A percentile compares a stretch with the other conserved stretches of the same genome.
Evolutionary conservation across 2,797 vertebrate genomes (phyloP).

Genomic region (Pachyuromys duprasi): DNA sequence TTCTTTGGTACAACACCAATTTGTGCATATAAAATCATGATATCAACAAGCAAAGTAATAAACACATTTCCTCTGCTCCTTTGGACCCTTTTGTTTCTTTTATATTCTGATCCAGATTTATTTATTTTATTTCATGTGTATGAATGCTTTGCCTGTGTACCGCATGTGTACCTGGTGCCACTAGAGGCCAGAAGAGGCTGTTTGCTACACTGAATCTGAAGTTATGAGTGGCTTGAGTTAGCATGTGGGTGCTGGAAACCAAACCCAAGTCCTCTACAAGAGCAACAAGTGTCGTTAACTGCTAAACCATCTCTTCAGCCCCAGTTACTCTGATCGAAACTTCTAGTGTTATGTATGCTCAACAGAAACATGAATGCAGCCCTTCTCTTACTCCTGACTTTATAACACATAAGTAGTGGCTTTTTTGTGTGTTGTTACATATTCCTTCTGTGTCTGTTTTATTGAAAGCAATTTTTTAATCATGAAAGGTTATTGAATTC

Average conservation of each 20-base stretch:
- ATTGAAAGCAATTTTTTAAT: background rate
- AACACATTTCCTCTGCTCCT: background rate
- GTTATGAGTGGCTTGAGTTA: too few species aligned
- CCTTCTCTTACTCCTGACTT: background rate
- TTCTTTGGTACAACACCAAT: background rate
- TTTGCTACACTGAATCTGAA: background rate
- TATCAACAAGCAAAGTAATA: background rate
- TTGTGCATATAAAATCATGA: background rate
- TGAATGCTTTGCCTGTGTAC: background rate
- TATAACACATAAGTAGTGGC: background rate
- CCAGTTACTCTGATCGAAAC: background rate
- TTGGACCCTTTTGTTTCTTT: background rate
- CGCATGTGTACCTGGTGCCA: too few species aligned
- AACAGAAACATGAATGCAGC: background rate
- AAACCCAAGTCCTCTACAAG: background rate
- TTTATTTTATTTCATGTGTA: background rate
- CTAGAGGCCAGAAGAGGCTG: background rate
- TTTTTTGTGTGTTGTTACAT: background rate
- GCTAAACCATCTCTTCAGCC: background rate
- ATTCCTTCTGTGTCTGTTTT: background rate
- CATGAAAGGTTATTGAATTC: background rate
- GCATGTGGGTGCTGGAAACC: background rate
- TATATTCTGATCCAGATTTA: background rate
- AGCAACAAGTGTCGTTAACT: background rate
- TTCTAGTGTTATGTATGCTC: background rate